These are phyloP conservation scores for Auanema sp. DNA, from an alignment of 2,888 invertebrate species.

Conservation along the genomic window DNA sequence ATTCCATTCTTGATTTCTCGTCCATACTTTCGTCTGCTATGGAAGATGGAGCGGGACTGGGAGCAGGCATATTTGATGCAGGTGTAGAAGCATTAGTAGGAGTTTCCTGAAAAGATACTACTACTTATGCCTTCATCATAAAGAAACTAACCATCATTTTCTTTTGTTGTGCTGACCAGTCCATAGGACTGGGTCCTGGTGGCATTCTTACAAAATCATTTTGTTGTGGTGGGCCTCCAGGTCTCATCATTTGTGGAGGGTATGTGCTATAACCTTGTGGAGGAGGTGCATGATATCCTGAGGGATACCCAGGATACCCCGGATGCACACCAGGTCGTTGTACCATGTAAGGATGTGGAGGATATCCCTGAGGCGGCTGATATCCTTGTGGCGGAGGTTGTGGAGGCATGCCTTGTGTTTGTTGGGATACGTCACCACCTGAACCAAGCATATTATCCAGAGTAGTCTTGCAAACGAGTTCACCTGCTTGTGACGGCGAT, in stretches of 20 bases:
- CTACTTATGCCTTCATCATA: neutral
- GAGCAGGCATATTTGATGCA: slow-evolving; percentile 31
- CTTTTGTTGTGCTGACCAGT: slow-evolving; percentile 42
- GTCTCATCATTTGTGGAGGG: slow-evolving; percentile 41
- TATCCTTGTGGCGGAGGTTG: slow-evolving; percentile 2
- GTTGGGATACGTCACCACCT: neutral
- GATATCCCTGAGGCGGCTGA: slow-evolving; percentile 7
- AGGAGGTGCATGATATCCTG: slow-evolving; percentile 14
- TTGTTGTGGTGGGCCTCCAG: slow-evolving; percentile 27
- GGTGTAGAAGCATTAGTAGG: slow-evolving; percentile 37
- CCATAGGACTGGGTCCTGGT: slow-evolving; percentile 43
- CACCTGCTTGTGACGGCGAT: slow-evolving; percentile 1
- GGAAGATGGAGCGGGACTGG: slow-evolving; percentile 39
- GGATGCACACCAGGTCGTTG: slow-evolving; percentile 18
- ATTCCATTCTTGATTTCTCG: slow-evolving; percentile 29
- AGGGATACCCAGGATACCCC: slow-evolving; percentile 17
- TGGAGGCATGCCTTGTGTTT: slow-evolving; percentile 7
- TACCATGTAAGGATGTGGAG: slow-evolving; percentile 6
- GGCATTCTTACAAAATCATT: slow-evolving; percentile 47
- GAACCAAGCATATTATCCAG: too few relatives aligned
- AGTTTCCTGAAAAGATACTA: slow-evolving; percentile 8
- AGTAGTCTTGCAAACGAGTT: too few relatives aligned
- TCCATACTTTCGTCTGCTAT: slow-evolving; percentile 36
- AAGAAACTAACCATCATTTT: slow-evolving; percentile 12
- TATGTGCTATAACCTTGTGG: slow-evolving; percentile 5